Percentiles rank a stretch among this genome's conserved stretches.
Conservation (phyloP, 2,888 invertebrate genomes). For the Mythimna lalbum region DNA sequence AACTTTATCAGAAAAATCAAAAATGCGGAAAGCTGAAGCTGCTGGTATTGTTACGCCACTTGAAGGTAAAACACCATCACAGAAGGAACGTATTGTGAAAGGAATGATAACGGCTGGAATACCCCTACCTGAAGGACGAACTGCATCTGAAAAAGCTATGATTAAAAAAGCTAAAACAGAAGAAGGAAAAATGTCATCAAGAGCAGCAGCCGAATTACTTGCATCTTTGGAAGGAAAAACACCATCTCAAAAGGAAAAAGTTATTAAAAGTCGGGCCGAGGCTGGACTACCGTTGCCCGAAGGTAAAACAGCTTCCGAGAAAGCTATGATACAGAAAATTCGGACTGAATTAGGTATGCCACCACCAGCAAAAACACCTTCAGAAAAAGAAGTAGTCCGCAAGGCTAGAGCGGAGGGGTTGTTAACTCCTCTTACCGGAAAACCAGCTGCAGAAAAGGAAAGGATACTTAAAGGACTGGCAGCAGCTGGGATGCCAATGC, state of each 20-base stretch:
- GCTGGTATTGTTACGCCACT: slow-evolving; percentile 64
- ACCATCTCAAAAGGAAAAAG: slow-evolving; percentile 43
- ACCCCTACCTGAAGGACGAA: slow-evolving; percentile 65
- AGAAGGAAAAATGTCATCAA: not conserved
- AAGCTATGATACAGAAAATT: slow-evolving; percentile 46
- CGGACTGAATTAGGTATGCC: slow-evolving; percentile 67
- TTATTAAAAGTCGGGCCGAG: slow-evolving; percentile 9
- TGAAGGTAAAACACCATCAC: slow-evolving; percentile 53
- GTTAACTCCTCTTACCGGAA: slow-evolving; percentile 72
- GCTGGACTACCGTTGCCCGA: slow-evolving; percentile 50
- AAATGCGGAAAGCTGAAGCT: slow-evolving; percentile 63
- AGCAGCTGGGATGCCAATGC: slow-evolving; percentile 73
- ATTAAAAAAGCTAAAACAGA: slow-evolving; percentile 36
- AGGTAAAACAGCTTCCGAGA: slow-evolving; percentile 51
- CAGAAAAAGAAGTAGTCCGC: slow-evolving; percentile 68
- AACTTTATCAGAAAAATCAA: slow-evolving; percentile 54
- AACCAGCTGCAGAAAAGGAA: slow-evolving; percentile 71
- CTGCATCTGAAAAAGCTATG: slow-evolving; percentile 62
- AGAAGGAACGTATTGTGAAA: slow-evolving; percentile 55
- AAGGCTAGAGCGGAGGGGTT: slow-evolving; percentile 74
- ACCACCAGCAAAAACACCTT: slow-evolving; percentile 66
- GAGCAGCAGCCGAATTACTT: slow-evolving; percentile 20
- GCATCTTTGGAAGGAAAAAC: slow-evolving; percentile 48
- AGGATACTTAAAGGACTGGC: slow-evolving; percentile 72
- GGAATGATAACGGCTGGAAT: slow-evolving; percentile 43